These are phyloP conservation scores for Marasmarcha lunaedactyla DNA, from an alignment of 2,888 invertebrate species.

Conservation along the genomic window DNA sequence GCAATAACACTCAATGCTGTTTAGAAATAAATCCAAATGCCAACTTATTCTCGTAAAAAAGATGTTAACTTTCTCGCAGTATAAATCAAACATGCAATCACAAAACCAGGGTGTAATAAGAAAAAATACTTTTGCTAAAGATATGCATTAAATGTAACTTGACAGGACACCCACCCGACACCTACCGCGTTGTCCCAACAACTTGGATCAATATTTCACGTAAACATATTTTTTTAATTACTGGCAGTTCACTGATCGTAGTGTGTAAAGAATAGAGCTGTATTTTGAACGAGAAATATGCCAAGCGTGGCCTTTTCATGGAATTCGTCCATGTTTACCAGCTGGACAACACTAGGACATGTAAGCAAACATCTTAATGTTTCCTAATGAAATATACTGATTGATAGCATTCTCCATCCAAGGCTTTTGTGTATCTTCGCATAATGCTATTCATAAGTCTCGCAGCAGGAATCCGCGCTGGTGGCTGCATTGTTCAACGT, in stretches of 20 bases:
- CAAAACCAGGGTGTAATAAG: too few species aligned
- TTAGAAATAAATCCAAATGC: too few species aligned
- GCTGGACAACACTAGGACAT: constrained; percentile 56
- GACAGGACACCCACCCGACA: constrained; percentile 2
- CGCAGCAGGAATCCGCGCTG: constrained; percentile 61
- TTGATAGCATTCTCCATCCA: constrained; percentile 53
- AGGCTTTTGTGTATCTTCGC: constrained; percentile 51
- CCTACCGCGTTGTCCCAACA: not conserved
- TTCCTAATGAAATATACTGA: constrained; percentile 70
- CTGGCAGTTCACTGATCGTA: too few species aligned
- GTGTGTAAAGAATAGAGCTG: not conserved
- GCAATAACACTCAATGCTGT: too few species aligned
- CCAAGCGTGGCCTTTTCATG: constrained; percentile 34
- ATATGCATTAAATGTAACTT: not conserved
- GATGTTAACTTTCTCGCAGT: too few species aligned
- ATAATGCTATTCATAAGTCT: constrained; percentile 62
- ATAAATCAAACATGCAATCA: too few species aligned
- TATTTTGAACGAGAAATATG: not conserved
- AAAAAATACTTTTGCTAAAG: too few species aligned
- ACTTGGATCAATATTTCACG: not conserved
- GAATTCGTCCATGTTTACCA: constrained; percentile 45
- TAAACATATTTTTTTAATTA: not conserved
- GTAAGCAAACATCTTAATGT: constrained; percentile 71
- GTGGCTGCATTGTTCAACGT: constrained; percentile 53
- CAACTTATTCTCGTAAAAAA: too few species aligned